Evolutionary conservation across 2,888 invertebrate species (phyloP), one percentile per base, ranked within the genome.

Genomic region (Dicyrtoma fusca): DNA sequence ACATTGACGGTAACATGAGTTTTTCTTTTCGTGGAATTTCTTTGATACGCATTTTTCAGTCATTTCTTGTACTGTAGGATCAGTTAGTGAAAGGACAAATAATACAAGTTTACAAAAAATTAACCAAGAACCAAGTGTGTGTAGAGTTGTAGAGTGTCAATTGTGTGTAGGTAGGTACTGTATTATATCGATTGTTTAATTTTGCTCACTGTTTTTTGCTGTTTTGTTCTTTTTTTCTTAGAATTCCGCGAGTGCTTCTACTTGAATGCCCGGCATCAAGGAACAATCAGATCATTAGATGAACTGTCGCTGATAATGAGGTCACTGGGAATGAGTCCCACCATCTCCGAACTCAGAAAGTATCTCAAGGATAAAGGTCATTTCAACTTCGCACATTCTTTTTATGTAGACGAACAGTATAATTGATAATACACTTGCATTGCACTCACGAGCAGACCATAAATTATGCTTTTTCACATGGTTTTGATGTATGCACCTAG

Each of bases 241-340:
- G 96, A 96, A 84, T 97, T 95, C 84, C 90, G 95, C 82, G 97
- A 97, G 86, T 97, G 97, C 82, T 97, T 97, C 86, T 95, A 95
- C 83, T 86, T 97, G 69, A 96, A 95, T 83, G 95, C 96, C 0
- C 87, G 94, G 61, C 92, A 91, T 45, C 76, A 77, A 17, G 95
- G 95, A 0, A 91, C 92, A 83, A 95, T 97, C 68, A 90, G 90
- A 19, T 92, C 91, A 0, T 84, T 95, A 77, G 95, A 96, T 82
- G 95, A 97, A 83, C 85, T 97, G 73, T 94, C 94, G 0, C 90
- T 94, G 0, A 94, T 97, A 44, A 97, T 97, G 96, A 85, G 97
- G 76, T 97, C 97, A 0, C 85, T 97, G 8, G 96, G 95, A 0
- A 89, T 95, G 85, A 95, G 95, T 78, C 97, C 97, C 0, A 97